Evolutionary conservation across 2,113 vertebrate species (phyloP), one percentile per base, ranked within the genome.

Genomic region (Eurypyga helias): DNA sequence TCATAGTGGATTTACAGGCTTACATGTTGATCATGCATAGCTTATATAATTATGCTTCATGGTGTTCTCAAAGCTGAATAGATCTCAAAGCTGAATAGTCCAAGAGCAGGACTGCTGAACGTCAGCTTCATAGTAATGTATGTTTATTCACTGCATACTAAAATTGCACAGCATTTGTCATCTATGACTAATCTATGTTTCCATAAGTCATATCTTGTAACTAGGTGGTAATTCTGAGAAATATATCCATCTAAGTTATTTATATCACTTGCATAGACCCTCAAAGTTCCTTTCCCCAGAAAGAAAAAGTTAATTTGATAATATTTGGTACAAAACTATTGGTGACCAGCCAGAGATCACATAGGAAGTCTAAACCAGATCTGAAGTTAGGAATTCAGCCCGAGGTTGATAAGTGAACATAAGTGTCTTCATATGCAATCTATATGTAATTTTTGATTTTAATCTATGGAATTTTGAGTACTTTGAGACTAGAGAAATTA

Each of bases 371-470:
- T 70, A n/a, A 77, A 78, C 69, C 2, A 8, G n/a, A 55, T 66
- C 11, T 38, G 23, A 75, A 84, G 10, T 46, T 38, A 10, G 10
- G 43, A 16, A 6, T 75, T 82, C 0, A 18, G 14, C 16, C 79
- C 24, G 25, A 33, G 28, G 25, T 58, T 70, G 25, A 33, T 0
- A 5, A 2, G 19, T 71, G 34, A 72, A 36, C 55, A 21, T 2
- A 8, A 10, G 2, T 24, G 10, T 67, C 33, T 58, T 62, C 14
- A 21, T 55, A 17, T 21, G 11, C 14, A 75, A 18, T 43, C 6
- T 0, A 0, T 38, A 57, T 6, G 7, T 7, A 41, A 29, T 46
- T 66, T 41, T 9, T 5, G 3, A 2, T 29, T 60, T 48, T 60
- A 51, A 64, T 58, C 13, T 49, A 54, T 29, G 7, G 17, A 17